phyloP scores from a whole-genome alignment of 2,113 vertebrate genomes.

The Monopterus albus region DNA sequence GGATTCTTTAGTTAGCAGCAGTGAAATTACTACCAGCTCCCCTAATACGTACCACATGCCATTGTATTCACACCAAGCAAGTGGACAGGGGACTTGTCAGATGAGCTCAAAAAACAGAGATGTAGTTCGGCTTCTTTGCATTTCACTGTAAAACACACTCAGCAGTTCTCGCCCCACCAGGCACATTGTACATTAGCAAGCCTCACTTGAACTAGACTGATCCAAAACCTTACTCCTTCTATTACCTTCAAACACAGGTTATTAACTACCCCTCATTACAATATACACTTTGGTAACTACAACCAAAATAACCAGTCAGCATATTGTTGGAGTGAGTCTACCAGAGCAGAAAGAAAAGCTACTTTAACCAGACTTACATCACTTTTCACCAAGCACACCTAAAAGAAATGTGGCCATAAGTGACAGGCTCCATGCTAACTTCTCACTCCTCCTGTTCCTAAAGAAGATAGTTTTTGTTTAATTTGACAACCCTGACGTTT shows the following conservation, averaged over 20 bases:
- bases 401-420: constrained; percentile 14
- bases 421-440: constrained; percentile 36
- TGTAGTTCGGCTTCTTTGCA: constrained; percentile 40
- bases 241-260: constrained; percentile 16
- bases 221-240: not conserved
- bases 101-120: constrained; percentile 61
- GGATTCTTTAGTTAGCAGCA: constrained; percentile 98
- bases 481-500: constrained; percentile 50
- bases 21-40: constrained; percentile 98
- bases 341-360: constrained; percentile 1
- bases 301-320: constrained; percentile 20
- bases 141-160: constrained; percentile 41
- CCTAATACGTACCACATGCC: constrained; percentile 98
- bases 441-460: constrained; percentile 3
- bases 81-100: constrained; percentile 73
- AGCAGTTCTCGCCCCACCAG: not conserved
- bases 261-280: constrained; percentile 15
- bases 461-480: constrained; percentile 23
- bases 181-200: not conserved
- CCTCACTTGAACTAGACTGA: not conserved
- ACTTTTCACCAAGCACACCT: constrained; percentile 9
- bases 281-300: constrained; percentile 6
- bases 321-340: constrained; percentile 1
- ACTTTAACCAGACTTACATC: constrained; percentile 30
- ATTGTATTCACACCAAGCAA: constrained; percentile 77